These are phyloP conservation scores for Pavo muticus DNA, from an alignment of 2,113 vertebrate species.

Conservation along the genomic window DNA sequence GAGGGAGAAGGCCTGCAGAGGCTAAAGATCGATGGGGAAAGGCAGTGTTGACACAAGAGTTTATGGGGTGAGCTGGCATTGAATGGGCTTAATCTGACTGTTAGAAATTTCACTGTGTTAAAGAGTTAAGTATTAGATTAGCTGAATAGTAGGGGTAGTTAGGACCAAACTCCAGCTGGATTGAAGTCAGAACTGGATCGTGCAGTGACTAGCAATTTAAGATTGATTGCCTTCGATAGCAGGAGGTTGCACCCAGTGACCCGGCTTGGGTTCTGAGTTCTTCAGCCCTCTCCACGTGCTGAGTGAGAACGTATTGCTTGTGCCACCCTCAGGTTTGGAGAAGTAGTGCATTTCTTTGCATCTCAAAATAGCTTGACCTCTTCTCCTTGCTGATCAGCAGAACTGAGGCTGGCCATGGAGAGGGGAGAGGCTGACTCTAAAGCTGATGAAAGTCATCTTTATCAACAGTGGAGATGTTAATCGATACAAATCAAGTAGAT, in stretches of 20 bases:
- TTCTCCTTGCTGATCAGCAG: background rate
- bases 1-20: background rate
- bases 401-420: background rate
- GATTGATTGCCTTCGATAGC: background rate
- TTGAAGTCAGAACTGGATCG: background rate
- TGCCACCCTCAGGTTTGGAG: background rate
- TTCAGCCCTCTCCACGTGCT: background rate
- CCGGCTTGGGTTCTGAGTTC: background rate
- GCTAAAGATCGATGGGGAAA: background rate
- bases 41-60: background rate
- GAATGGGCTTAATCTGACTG: background rate
- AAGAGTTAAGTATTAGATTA: background rate
- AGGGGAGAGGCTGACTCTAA: background rate
- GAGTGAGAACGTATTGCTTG: background rate
- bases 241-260: background rate
- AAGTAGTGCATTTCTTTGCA: rapidly evolving
- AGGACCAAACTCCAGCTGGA: background rate
- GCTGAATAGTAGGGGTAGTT: background rate
- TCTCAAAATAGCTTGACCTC: background rate
- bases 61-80: background rate
- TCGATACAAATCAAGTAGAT: background rate
- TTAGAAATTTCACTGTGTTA: background rate
- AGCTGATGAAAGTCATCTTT: background rate
- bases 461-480: background rate
- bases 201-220: background rate